Evolutionary conservation across 2,113 vertebrate species (phyloP), one percentile per base, ranked within the genome.

Genomic region (Clarias magur): DNA sequence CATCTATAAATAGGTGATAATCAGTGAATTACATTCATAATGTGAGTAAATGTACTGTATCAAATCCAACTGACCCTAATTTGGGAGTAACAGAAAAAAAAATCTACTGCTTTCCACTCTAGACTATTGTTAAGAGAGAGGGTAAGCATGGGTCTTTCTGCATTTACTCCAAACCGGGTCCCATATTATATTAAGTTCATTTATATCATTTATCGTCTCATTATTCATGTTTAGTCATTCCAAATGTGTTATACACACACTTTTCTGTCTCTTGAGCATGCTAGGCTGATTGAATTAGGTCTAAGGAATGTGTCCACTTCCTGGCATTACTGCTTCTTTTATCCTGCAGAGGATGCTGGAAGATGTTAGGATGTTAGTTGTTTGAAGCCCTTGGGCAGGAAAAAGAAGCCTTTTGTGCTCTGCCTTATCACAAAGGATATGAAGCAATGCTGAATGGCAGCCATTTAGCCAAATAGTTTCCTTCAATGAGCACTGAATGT

Each of bases 381-480:
- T 94, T 92, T 86, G 91, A 92, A 93, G 90, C 80, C 79, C 84
- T 42, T 8, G 65, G 17, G 80, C 90, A 91, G 88, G 91, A 94
- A 91, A 90, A 93, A 94, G 89, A 92, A 91, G 85, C 82, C 90
- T 93, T 94, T 95, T 95, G 88, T 95, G 94, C 94, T 91, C 91
- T 84, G 23, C 84, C 93, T 95, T 95, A 96, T 96, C 95, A 94
- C 91, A 94, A 93, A 94, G 94, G 95, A 96, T 95, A 94, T 95
- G 93, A 94, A 95, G 94, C 91, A 92, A 93, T 60, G 53, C 91
- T 92, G 93, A 94, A 95, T 93, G 90, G 91, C 92, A 91, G 92
- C 92, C 92, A 95, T 95, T 95, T 93, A 93, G 91, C 89, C 92
- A 95, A 95, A 95, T 94, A 93, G 94, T 92, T 95, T 95, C 94